Base-by-base conservation (phyloP, 2,888 invertebrate species). In the Erebia aethiops region DNA sequence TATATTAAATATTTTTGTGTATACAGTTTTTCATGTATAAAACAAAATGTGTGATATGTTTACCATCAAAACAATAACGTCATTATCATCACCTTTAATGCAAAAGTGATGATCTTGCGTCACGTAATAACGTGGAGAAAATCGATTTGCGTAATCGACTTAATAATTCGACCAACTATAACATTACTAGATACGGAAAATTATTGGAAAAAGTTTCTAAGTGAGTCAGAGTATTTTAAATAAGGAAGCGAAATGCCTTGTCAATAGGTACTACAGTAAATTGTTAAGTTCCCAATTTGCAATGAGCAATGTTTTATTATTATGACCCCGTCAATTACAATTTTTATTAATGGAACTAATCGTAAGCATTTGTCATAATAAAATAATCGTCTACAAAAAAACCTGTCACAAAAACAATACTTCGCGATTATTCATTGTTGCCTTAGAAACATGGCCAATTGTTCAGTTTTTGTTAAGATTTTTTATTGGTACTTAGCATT, bases 361-460 rank as follows among this genome's bases (percentile, higher is more conserved):
- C 49, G 71, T 21, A 52, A 49, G 51, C 66, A 69, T 71, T 73
- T 63, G 60, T 73, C 73, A 73, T 69, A 69, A 69, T 71, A 69
- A 68, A 71, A 66, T 67, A 61, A 70, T 5, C 46, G 60, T 58
- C n/a, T 5, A 64, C 67, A 63, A 70, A 71, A n/a, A 64, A 61
- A 63, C 69, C 69, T 60, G 66, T 21, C 26, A 71, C 75, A 75
- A 73, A 70, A 62, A 43, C 58, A 54, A 61, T 49, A 18, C 66
- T 66, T 21, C 18, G 51, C 46, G 67, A 67, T 69, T 63, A 51
- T 61, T 69, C 65, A 69, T 65, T 69, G 71, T 74, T 72, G 51
- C 41, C 57, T 62, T 70, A 71, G 66, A 70, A 73, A 71, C 63
- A 57, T 56, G 35, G 46, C 21, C 46, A 51, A 71, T 70, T 68